A percentile compares a stretch with the other conserved stretches of the same genome.
Evolutionary conservation across 53 echinoderm and acorn worm genomes (phyloP).

Genomic region (Mesocentrotus franciscanus): DNA sequence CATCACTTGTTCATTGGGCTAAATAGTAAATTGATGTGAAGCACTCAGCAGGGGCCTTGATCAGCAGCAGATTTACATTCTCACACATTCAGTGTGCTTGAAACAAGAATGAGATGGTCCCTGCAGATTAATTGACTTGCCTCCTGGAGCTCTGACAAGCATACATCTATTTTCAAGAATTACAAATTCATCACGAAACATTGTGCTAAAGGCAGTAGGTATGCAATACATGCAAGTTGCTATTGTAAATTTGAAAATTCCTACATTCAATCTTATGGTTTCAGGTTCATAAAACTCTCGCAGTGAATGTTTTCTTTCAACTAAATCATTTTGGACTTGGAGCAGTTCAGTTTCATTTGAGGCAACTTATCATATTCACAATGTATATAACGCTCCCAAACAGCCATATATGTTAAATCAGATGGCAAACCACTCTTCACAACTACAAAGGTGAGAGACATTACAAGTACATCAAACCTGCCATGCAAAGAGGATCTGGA

Average conservation of each 20-base stretch:
- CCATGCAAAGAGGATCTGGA: neutral
- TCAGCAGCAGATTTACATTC: constrained; percentile 38
- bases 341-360: neutral
- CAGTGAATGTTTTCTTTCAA: neutral
- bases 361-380: neutral
- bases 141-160: neutral
- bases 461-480: neutral
- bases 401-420: neutral
- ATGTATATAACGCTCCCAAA: neutral
- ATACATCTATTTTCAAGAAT: neutral
- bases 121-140: neutral
- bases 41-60: constrained; percentile 22
- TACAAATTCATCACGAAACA: neutral
- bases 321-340: neutral
- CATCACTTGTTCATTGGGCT: constrained; percentile 55
- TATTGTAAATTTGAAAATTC: neutral
- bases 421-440: neutral
- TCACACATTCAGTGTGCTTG: constrained; percentile 51
- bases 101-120: constrained; percentile 16
- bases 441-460: neutral
- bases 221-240: no score
- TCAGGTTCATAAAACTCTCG: neutral
- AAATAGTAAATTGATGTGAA: constrained; percentile 42
- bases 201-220: neutral
- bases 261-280: neutral